These are phyloP conservation scores for Silurus glanis DNA, from an alignment of 2,113 vertebrate genomes.

Conservation along the genomic window DNA sequence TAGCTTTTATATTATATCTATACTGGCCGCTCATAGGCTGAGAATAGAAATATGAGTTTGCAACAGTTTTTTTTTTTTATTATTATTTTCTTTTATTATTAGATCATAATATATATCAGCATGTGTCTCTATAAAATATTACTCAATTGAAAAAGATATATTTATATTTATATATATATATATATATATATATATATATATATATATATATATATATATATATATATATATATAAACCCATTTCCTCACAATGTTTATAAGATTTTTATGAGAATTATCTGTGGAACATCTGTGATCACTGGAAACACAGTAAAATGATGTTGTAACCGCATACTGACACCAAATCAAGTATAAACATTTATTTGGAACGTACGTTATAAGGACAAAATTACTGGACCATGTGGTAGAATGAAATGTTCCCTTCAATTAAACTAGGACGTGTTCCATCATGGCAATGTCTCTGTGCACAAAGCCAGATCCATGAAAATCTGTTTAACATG, in stretches of 20 bases:
- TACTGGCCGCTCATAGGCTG: not conserved
- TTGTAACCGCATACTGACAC: too few relatives aligned
- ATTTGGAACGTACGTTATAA: too few relatives aligned
- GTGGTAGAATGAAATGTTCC: too few relatives aligned
- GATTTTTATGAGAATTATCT: not conserved
- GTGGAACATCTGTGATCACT: not conserved
- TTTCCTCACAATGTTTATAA: not conserved
- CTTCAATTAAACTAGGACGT: too few relatives aligned
- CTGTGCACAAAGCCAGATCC: too few relatives aligned
- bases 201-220: not conserved
- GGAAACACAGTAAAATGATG: not conserved
- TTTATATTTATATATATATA: not conserved
- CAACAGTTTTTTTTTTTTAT: not conserved
- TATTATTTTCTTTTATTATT: too few relatives aligned
- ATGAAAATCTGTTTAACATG: too few relatives aligned
- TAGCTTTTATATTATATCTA: slow-evolving; percentile 18
- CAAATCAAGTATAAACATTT: too few relatives aligned
- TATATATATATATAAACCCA: not conserved
- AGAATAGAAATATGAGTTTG: not conserved
- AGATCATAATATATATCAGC: not conserved
- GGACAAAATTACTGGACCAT: too few relatives aligned
- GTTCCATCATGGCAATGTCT: too few relatives aligned
- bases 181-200: not conserved
- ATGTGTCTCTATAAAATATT: not conserved
- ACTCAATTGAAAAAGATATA: not conserved